Evolutionary conservation across 1,140 invertebrate genomes (phyloP).

Genomic region (Drosophila takahashii): DNA sequence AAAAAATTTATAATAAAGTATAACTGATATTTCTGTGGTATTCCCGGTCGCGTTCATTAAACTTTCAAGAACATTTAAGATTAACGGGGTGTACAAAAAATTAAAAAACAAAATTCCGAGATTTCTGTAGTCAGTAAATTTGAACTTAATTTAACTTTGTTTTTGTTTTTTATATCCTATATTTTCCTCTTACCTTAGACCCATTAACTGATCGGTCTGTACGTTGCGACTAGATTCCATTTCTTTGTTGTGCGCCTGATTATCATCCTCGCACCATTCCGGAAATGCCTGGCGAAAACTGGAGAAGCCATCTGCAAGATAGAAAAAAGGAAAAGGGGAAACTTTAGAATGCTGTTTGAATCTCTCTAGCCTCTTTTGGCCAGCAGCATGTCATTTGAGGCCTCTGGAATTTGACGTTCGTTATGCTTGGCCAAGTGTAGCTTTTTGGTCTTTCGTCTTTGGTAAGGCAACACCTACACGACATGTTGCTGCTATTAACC

Average conservation of each 20-base stretch:
- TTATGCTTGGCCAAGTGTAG: slow-evolving; percentile 78
- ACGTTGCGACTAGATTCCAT: slow-evolving; percentile 84
- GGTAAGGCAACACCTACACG: slow-evolving; percentile 69
- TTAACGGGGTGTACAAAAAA: background rate
- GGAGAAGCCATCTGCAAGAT: slow-evolving; percentile 92
- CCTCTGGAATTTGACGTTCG: slow-evolving; percentile 54
- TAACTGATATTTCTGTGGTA: background rate
- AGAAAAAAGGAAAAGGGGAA: slow-evolving; percentile 66
- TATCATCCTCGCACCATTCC: slow-evolving; percentile 92
- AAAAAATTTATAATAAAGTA: background rate
- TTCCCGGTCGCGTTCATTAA: background rate
- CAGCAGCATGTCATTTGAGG: slow-evolving; percentile 36
- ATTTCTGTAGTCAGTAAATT: background rate
- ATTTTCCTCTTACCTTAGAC: slow-evolving; percentile 73
- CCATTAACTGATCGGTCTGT: slow-evolving; percentile 86
- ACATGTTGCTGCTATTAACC: slow-evolving; percentile 33
- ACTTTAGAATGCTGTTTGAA: slow-evolving; percentile 61
- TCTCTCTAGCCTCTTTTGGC: slow-evolving; percentile 8
- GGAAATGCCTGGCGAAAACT: slow-evolving; percentile 93
- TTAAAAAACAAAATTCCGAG: no score
- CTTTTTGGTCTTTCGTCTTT: slow-evolving; percentile 50
- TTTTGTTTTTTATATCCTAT: background rate
- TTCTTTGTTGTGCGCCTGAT: slow-evolving; percentile 74
- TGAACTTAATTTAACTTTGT: background rate
- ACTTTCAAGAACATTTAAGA: background rate